Evolutionary conservation across 2,888 invertebrate species (phyloP).

Genomic region (Lepas anatifera): DNA sequence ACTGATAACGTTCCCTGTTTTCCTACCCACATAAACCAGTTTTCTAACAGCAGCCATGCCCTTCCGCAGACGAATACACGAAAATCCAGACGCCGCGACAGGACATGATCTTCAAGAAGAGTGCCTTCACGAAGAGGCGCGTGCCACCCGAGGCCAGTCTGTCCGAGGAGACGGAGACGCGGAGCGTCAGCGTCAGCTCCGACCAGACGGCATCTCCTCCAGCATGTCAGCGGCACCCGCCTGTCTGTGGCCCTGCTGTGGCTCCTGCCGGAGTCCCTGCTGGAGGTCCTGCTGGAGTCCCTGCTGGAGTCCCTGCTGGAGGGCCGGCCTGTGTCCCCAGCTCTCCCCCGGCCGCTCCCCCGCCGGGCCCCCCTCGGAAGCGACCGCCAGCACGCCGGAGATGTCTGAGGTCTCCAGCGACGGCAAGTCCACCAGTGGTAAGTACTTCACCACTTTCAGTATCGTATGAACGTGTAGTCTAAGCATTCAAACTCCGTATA

Average conservation of each 20-base stretch:
- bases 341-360: no score
- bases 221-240: no score
- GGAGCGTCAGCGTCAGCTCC: neutral
- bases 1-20: no score
- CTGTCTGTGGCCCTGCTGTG: no score
- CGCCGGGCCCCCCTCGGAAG: no score
- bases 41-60: slow-evolving; percentile 15
- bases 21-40: no score
- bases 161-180: neutral
- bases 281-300: no score
- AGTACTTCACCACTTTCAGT: neutral
- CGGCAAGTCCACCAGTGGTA: neutral
- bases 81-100: slow-evolving; percentile 55
- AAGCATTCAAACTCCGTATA: no score
- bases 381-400: slow-evolving; percentile 15
- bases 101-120: slow-evolving; percentile 56
- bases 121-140: slow-evolving; percentile 39
- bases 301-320: no score
- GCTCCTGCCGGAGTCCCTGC: no score
- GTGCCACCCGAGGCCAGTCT: slow-evolving; percentile 24
- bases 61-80: slow-evolving; percentile 49
- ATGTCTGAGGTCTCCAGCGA: slow-evolving; percentile 2
- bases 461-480: no score
- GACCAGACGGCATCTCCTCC: neutral
- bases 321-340: no score